A percentile compares a stretch with the other conserved stretches of the same genome.
Evolutionary conservation across 2,797 vertebrate species (phyloP).

Genomic region (Coendou prehensilis): DNA sequence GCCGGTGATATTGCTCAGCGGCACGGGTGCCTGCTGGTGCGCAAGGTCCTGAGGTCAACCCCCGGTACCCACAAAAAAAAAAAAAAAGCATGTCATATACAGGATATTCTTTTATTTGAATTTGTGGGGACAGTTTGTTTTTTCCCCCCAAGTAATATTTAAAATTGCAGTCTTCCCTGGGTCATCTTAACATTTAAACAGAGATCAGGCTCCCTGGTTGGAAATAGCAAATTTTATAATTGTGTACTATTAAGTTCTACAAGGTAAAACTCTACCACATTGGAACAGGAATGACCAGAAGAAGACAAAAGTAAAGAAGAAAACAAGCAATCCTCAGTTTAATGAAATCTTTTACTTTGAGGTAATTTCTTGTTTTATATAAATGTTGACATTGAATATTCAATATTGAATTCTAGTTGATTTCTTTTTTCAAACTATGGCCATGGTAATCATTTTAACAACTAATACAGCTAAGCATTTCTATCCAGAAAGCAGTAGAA

Average conservation of each 20-base stretch:
- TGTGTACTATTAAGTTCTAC: constrained; percentile 89
- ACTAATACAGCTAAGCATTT: constrained; percentile 8
- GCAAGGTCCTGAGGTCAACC: too few relatives aligned
- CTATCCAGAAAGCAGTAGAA: constrained; percentile 41
- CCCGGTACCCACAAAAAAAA: too few relatives aligned
- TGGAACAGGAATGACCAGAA: constrained; percentile 97
- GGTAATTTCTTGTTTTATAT: constrained; percentile 88
- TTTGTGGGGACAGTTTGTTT: background rate
- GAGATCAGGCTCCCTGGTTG: constrained; percentile 67
- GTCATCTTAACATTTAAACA: constrained; percentile 63
- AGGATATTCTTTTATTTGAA: constrained; percentile 26
- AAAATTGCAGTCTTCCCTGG: constrained; percentile 68
- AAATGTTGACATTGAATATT: constrained; percentile 71
- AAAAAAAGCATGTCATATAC: background rate
- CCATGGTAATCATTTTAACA: constrained; percentile 58
- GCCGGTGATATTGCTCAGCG: too few relatives aligned
- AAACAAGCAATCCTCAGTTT: constrained; percentile 98
- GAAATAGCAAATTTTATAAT: constrained; percentile 88
- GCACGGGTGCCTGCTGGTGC: too few relatives aligned
- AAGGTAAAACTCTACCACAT: constrained; percentile 90
- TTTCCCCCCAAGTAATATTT: constrained; percentile 10
- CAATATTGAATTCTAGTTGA: constrained; percentile 59
- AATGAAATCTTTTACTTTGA: constrained; percentile 99
- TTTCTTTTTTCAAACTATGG: constrained; percentile 42
- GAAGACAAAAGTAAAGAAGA: constrained; percentile 99